Evolutionary conservation across 2,113 vertebrate species (phyloP).

Genomic region (Scopus umbretta): DNA sequence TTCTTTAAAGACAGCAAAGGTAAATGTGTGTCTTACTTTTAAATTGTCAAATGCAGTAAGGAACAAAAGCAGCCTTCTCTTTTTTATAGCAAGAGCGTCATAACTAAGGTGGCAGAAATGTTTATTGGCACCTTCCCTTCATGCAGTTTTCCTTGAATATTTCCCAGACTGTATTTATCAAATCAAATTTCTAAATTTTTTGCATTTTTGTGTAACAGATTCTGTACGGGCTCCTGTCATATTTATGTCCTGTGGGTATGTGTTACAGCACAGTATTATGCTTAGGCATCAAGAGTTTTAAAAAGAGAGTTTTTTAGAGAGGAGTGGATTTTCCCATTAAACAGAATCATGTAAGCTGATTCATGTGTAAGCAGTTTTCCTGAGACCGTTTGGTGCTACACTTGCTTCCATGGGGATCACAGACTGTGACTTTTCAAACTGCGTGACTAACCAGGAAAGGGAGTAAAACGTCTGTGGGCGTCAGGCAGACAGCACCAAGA

Average conservation of each 20-base stretch:
- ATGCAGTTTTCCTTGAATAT: not conserved
- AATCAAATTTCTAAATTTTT: not conserved
- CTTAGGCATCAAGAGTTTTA: not conserved
- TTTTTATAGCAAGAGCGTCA: not conserved
- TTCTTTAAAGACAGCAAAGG: not conserved
- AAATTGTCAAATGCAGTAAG: not conserved
- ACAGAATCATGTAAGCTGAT: not conserved
- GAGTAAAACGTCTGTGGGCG: not conserved
- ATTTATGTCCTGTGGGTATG: not conserved
- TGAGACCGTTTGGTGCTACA: not conserved
- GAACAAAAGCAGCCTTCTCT: not conserved
- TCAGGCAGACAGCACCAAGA: not conserved
- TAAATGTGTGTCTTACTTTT: not conserved
- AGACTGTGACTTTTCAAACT: not conserved
- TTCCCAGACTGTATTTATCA: not conserved
- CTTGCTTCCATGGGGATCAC: not conserved
- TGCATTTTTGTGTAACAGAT: not conserved
- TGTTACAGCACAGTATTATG: not conserved
- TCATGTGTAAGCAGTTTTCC: not conserved
- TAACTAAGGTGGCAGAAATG: not conserved
- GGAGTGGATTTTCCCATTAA: not conserved
- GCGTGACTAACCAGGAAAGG: not conserved
- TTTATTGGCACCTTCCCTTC: not conserved
- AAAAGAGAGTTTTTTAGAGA: not conserved
- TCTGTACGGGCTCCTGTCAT: not conserved